These are phyloP conservation scores for Atethmia centrago DNA, from an alignment of 2,888 invertebrate species.

Conservation along the genomic window DNA sequence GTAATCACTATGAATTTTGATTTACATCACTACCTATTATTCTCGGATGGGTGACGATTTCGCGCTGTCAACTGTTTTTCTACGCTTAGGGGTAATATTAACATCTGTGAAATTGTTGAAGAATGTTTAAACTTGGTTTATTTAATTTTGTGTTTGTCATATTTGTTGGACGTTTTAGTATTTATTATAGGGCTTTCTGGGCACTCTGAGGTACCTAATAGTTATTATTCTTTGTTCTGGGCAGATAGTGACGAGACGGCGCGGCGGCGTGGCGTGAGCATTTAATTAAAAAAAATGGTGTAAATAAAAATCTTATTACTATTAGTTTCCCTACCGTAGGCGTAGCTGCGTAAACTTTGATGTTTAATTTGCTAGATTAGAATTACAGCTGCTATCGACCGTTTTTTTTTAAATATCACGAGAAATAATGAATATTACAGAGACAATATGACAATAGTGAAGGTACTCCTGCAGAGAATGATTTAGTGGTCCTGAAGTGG, in stretches of 20 bases:
- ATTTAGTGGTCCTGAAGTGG: too few species aligned
- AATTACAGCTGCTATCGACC: too few species aligned
- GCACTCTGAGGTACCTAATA: neutral
- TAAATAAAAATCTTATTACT: neutral
- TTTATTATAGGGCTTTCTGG: neutral
- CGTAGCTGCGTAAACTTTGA: too few species aligned
- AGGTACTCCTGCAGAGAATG: too few species aligned
- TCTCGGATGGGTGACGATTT: conserved; percentile 78
- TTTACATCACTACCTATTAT: conserved; percentile 84
- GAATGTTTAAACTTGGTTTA: conserved; percentile 70
- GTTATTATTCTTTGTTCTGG: neutral
- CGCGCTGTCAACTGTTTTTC: conserved; percentile 70
- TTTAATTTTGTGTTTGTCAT: conserved; percentile 11
- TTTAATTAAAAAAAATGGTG: neutral
- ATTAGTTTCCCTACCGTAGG: neutral
- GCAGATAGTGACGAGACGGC: neutral
- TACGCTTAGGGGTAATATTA: conserved; percentile 66
- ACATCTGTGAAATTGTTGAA: conserved; percentile 84
- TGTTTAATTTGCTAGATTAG: too few species aligned
- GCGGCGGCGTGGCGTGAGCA: too few species aligned
- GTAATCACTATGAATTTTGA: conserved; percentile 80
- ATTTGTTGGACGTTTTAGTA: conserved; percentile 6
- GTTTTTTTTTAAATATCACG: too few species aligned
- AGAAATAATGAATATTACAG: too few species aligned
- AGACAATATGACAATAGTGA: too few species aligned